These are phyloP conservation scores for Margaritifera margaritifera DNA, from an alignment of 2,888 invertebrate species.

Conservation along the genomic window DNA sequence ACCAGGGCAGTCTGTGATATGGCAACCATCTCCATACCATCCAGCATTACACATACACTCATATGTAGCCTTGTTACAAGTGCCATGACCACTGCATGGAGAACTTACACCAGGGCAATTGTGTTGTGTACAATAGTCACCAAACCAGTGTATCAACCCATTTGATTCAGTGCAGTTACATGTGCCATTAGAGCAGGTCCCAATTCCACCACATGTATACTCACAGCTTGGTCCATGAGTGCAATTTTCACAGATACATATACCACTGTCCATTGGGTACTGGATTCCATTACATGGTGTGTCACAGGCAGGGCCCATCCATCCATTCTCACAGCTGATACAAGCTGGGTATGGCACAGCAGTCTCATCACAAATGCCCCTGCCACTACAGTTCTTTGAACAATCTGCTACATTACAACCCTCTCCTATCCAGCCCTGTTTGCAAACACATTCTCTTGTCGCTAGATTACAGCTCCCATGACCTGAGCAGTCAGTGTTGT, in stretches of 20 bases:
- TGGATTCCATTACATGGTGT: slow-evolving; percentile 51
- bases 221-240: slow-evolving; percentile 36
- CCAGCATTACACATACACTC: slow-evolving; percentile 49
- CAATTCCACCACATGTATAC: slow-evolving; percentile 34
- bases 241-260: slow-evolving; percentile 29
- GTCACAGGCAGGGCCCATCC: slow-evolving; percentile 59
- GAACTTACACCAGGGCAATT: slow-evolving; percentile 51
- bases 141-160: slow-evolving; percentile 13
- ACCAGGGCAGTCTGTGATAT: slow-evolving; percentile 53
- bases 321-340: slow-evolving; percentile 48
- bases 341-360: slow-evolving; percentile 42
- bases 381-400: slow-evolving; percentile 45
- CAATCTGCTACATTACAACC: slow-evolving; percentile 53
- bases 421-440: slow-evolving; percentile 47
- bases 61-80: slow-evolving; percentile 38
- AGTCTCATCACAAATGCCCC: slow-evolving; percentile 40
- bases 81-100: slow-evolving; percentile 42
- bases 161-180: slow-evolving; percentile 23
- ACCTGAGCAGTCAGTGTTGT: slow-evolving; percentile 34
- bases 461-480: slow-evolving; percentile 53
- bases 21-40: slow-evolving; percentile 53
- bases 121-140: slow-evolving; percentile 39
- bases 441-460: slow-evolving; percentile 46
- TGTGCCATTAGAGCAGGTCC: slow-evolving; percentile 23
- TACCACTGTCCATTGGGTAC: slow-evolving; percentile 50